Evolutionary conservation across 2,888 invertebrate species (phyloP).

Genomic region (Steromphala cineraria): DNA sequence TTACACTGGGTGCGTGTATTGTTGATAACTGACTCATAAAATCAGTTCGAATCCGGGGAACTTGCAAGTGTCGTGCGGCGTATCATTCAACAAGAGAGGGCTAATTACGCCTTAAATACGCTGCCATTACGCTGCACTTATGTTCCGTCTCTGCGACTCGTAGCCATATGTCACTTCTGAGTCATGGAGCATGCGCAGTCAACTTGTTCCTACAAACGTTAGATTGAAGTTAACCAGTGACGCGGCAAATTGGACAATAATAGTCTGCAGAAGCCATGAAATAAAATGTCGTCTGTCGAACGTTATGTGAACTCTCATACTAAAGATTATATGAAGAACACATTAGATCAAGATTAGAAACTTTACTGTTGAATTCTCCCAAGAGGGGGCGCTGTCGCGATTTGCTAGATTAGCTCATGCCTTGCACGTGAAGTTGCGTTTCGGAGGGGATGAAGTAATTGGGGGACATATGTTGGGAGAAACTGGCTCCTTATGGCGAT

Average conservation of each 20-base stretch:
- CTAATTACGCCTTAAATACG: constrained; percentile 15
- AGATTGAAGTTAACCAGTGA: background rate
- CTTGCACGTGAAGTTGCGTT: constrained; percentile 7
- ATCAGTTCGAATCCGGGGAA: constrained; percentile 15
- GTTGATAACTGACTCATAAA: background rate
- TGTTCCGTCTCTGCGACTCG: constrained; percentile 18
- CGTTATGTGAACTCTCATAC: background rate
- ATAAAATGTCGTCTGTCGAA: constrained; percentile 13
- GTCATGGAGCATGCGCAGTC: constrained; percentile 34
- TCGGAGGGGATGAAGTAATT: background rate
- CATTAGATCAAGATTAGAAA: constrained; percentile 18
- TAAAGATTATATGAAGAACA: constrained; percentile 20
- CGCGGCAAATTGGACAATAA: constrained; percentile 9
- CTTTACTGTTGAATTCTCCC: background rate
- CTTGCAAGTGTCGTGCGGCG: background rate
- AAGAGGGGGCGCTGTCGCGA: background rate
- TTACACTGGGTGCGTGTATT: constrained; percentile 12
- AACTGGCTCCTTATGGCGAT: background rate
- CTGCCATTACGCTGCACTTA: constrained; percentile 14
- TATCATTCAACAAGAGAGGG: background rate
- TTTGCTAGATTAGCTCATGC: constrained; percentile 7
- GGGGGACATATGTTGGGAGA: constrained; percentile 4
- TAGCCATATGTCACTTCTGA: constrained; percentile 34
- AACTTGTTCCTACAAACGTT: background rate
- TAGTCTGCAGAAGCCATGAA: constrained; percentile 3